phyloP scores from a whole-genome alignment of 2,888 invertebrate species.

The Endomychus coccineus region DNA sequence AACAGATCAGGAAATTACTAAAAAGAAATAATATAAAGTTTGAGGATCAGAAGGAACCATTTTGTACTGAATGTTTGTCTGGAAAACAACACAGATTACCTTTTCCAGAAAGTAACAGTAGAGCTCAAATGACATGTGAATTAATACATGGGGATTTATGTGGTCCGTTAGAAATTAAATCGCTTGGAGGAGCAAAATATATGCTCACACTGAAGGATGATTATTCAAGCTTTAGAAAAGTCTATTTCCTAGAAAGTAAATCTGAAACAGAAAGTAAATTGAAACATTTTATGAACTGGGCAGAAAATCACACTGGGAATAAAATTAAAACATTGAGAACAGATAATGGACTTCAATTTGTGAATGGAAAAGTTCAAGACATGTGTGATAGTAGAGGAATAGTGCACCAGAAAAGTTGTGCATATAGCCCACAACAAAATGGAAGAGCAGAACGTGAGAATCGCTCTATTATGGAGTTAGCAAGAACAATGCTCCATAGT shows the following conservation, averaged over 20 bases:
- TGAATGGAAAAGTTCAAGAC: slow-evolving; percentile 24
- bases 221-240: slow-evolving; percentile 16
- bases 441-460: slow-evolving; percentile 27
- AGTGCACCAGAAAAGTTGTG: no score
- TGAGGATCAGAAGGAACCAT: slow-evolving; percentile 7
- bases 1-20: slow-evolving; percentile 11
- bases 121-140: slow-evolving; percentile 12
- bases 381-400: slow-evolving; percentile 25
- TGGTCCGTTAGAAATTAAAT: slow-evolving; percentile 15
- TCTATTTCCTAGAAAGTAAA: slow-evolving; percentile 24
- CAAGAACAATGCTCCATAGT: slow-evolving; percentile 25
- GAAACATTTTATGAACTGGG: slow-evolving; percentile 20
- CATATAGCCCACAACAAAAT: slow-evolving; percentile 36
- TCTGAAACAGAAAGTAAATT: no score
- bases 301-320: slow-evolving; percentile 27
- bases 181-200: slow-evolving; percentile 16
- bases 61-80: slow-evolving; percentile 13
- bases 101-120: slow-evolving; percentile 12
- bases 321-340: slow-evolving; percentile 24
- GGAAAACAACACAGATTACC: slow-evolving; percentile 17
- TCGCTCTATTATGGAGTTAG: slow-evolving; percentile 33
- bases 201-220: slow-evolving; percentile 23
- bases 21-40: slow-evolving; percentile 11
- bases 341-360: slow-evolving; percentile 30
- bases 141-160: slow-evolving; percentile 16